Conservation (phyloP, 37 sponge, comb jelly and placozoan species). For the Mnemiopsis leidyi region DNA sequence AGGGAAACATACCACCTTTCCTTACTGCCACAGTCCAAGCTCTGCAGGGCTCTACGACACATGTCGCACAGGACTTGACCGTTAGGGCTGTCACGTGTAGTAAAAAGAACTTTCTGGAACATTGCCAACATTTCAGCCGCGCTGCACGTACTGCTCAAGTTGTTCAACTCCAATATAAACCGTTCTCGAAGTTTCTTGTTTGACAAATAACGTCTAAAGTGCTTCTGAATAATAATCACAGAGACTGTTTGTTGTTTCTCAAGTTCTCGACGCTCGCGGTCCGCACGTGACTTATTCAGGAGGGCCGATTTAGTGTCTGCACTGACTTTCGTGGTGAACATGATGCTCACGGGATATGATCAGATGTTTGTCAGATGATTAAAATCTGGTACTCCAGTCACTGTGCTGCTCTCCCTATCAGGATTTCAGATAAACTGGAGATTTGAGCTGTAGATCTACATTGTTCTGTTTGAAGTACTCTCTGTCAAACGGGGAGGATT, state of each 20-base stretch:
- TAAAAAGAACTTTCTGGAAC: neutral
- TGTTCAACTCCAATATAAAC: neutral
- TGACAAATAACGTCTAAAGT: neutral
- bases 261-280: constrained; percentile 18
- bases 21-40: constrained; percentile 19
- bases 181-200: neutral
- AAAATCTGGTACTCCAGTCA: neutral
- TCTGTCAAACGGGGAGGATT: neutral
- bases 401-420: neutral
- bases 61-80: constrained; percentile 35
- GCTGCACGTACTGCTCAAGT: neutral
- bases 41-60: neutral
- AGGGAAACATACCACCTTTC: constrained; percentile 37
- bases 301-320: constrained; percentile 9
- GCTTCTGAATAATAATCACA: neutral
- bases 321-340: constrained; percentile 58
- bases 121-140: neutral
- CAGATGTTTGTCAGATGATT: neutral
- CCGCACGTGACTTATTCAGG: neutral
- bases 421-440: neutral
- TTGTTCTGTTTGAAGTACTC: neutral
- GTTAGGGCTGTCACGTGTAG: neutral
- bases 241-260: constrained; percentile 33
- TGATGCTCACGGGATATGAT: neutral
- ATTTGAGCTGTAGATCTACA: neutral